phyloP scores from a whole-genome alignment of 1,140 invertebrate genomes.

The Orussus abietinus region DNA sequence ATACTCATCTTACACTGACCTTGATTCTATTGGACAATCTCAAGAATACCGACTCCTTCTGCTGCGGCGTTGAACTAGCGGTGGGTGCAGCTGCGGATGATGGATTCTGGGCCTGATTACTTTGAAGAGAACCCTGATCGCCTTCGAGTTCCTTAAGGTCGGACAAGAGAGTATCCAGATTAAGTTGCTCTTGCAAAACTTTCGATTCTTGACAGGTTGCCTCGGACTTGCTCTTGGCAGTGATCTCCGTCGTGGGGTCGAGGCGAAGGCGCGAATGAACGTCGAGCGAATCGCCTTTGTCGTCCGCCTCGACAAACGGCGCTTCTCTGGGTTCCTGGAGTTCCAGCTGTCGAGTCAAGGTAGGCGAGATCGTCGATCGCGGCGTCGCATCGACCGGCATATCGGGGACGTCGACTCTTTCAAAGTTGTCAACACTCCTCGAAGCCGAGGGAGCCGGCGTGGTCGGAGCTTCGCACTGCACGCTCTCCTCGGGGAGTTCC shows the following conservation, averaged over 20 bases:
- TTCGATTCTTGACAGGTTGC: constrained; percentile 38
- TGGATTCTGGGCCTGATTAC: constrained; percentile 27
- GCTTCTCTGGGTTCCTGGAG: too few relatives aligned
- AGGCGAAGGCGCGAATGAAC: too few relatives aligned
- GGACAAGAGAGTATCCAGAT: constrained; percentile 50
- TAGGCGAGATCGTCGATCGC: too few relatives aligned
- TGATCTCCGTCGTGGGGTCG: too few relatives aligned
- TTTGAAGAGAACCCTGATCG: constrained; percentile 32
- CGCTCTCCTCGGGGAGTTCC: constrained; percentile 39
- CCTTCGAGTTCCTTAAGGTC: constrained; percentile 51
- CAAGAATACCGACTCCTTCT: constrained; percentile 93
- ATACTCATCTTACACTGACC: constrained; percentile 51
- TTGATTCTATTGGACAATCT: constrained; percentile 93
- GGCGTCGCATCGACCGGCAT: too few relatives aligned
- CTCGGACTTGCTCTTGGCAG: too few relatives aligned
- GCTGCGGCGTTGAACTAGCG: constrained; percentile 48
- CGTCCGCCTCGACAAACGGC: constrained; percentile 8
- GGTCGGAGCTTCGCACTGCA: constrained; percentile 45
- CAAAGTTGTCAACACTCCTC: constrained; percentile 17
- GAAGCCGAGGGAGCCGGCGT: constrained; percentile 25
- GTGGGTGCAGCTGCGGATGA: constrained; percentile 29
- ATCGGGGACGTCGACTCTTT: too few relatives aligned
- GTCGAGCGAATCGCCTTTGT: constrained; percentile 18
- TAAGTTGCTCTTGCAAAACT: constrained; percentile 42
- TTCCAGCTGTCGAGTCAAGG: too few relatives aligned